Evolutionary conservation across 2,888 invertebrate species (phyloP).

Genomic region (Hyposoter didymator): DNA sequence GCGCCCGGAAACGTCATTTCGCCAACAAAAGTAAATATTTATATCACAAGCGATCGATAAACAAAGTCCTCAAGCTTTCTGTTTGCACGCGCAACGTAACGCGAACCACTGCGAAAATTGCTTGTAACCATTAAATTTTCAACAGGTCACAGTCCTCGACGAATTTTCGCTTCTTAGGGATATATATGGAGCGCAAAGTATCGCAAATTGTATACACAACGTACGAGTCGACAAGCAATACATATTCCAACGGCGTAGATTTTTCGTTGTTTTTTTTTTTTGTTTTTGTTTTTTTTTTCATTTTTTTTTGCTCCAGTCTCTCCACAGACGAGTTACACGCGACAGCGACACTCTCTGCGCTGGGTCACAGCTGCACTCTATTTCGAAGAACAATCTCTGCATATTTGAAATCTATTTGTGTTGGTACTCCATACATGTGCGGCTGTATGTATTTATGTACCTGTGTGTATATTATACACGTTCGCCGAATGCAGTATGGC

Average conservation of each 20-base stretch:
- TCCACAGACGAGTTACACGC: constrained; percentile 47
- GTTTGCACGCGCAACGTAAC: neutral
- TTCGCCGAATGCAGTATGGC: constrained; percentile 24
- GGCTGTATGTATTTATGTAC: constrained; percentile 39
- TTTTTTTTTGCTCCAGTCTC: constrained; percentile 26
- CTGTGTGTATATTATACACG: constrained; percentile 19
- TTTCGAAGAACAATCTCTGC: constrained; percentile 81
- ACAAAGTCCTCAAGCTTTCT: neutral
- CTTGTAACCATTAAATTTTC: constrained; percentile 41
- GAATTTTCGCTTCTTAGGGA: constrained; percentile 20
- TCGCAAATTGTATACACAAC: constrained; percentile 31
- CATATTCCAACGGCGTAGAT: constrained; percentile 55
- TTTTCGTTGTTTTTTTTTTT: constrained; percentile 34
- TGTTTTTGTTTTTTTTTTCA: constrained; percentile 4
- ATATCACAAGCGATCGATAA: neutral
- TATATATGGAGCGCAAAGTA: constrained; percentile 21
- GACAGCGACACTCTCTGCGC: constrained; percentile 72
- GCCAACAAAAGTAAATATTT: neutral
- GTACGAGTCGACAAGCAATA: constrained; percentile 60
- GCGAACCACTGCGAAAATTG: constrained; percentile 32
- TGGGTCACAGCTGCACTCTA: constrained; percentile 79
- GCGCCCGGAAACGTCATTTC: neutral
- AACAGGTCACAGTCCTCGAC: constrained; percentile 28
- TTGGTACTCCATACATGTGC: constrained; percentile 53
- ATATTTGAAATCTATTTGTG: constrained; percentile 81